These are phyloP conservation scores for Hoplodrina blanda DNA, from an alignment of 2,888 invertebrate genomes.

Conservation along the genomic window DNA sequence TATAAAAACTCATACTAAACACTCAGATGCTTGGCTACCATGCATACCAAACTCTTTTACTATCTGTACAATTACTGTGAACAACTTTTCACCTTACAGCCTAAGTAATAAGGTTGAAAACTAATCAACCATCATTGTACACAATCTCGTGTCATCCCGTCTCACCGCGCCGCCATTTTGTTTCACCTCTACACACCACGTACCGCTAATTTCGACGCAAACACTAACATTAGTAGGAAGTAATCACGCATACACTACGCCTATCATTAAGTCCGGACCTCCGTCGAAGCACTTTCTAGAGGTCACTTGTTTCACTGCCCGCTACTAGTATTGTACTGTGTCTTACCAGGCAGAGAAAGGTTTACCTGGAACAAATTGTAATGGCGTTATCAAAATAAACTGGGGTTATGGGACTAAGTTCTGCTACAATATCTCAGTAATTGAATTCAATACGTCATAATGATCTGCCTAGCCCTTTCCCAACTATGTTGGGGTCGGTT, in stretches of 20 bases:
- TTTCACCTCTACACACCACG: conserved; percentile 24
- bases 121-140: too few species aligned
- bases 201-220: conserved; percentile 49
- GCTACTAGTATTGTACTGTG: conserved; percentile 57
- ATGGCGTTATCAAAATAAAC: neutral
- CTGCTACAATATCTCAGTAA: too few species aligned
- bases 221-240: conserved; percentile 84
- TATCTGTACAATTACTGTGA: too few species aligned
- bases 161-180: conserved; percentile 28
- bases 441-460: too few species aligned
- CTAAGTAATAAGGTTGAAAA: too few species aligned
- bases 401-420: too few species aligned
- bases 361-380: conserved; percentile 71
- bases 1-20: too few species aligned
- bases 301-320: conserved; percentile 69
- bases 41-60: too few species aligned
- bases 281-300: conserved; percentile 89
- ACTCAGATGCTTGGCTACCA: too few species aligned
- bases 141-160: neutral
- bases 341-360: conserved; percentile 68
- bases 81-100: too few species aligned
- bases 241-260: conserved; percentile 70
- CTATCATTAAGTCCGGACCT: conserved; percentile 68
- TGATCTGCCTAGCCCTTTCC: too few species aligned
- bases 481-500: too few species aligned